Percentiles rank a stretch among this genome's conserved stretches.
phyloP scores from a whole-genome alignment of 2,797 vertebrate genomes.

The Muscicapa striata region DNA sequence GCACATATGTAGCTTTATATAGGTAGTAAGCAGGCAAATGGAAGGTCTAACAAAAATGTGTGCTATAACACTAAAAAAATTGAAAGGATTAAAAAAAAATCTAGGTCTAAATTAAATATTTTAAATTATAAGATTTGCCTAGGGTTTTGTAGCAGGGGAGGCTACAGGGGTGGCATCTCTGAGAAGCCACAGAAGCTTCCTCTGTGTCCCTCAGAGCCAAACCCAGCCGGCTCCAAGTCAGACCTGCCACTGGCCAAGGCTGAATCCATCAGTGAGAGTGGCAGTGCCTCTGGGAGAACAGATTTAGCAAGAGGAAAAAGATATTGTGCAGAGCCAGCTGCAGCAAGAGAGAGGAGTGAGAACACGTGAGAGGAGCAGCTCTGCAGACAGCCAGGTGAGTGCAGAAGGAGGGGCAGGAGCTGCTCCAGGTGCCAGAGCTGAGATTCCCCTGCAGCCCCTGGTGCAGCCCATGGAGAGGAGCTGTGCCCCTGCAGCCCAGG shows the following conservation, averaged over 20 bases:
- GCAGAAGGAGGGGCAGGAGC: neutral
- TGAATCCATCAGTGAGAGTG: neutral
- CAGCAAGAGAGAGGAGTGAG: neutral
- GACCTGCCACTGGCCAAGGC: neutral
- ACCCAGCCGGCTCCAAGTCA: neutral
- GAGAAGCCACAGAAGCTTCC: neutral
- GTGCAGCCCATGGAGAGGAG: neutral
- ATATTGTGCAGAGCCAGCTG: neutral
- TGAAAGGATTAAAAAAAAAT: neutral
- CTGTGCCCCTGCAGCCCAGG: neutral
- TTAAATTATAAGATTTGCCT: neutral
- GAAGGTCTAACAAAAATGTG: neutral
- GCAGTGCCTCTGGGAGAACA: neutral
- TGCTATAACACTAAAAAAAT: neutral
- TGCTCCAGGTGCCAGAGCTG: neutral
- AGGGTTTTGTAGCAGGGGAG: neutral
- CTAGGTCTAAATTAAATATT: neutral
- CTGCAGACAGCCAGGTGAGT: neutral
- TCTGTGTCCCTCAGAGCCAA: rapidly evolving
- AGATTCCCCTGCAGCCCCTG: rapidly evolving
- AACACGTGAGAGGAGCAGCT: neutral
- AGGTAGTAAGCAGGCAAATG: neutral
- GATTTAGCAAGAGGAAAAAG: neutral
- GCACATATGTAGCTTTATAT: neutral
- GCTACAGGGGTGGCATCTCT: neutral